Conservation (phyloP, 2,797 vertebrate species). For the Scyliorhinus canicula region DNA sequence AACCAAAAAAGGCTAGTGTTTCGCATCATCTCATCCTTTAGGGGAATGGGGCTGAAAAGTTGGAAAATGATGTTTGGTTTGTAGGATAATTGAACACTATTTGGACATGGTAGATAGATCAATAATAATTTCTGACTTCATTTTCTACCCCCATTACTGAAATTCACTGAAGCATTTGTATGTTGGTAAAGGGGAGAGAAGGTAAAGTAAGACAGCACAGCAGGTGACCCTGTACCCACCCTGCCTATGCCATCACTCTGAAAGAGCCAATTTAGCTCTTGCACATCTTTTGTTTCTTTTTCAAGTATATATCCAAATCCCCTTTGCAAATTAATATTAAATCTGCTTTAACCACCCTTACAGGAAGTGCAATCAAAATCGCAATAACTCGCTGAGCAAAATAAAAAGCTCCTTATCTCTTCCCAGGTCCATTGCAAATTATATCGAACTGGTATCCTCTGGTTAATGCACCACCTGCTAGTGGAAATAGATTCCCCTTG, state of each 20-base stretch:
- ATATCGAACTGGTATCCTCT: neutral
- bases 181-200: neutral
- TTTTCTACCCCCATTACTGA: neutral
- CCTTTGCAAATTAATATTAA: neutral
- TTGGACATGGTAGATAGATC: neutral
- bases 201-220: neutral
- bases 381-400: neutral
- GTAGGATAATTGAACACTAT: neutral
- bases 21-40: neutral
- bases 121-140: neutral
- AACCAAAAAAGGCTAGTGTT: slow-evolving; percentile 12
- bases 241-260: neutral
- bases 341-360: neutral
- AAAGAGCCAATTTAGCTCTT: neutral
- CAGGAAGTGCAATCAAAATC: neutral
- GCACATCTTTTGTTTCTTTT: neutral
- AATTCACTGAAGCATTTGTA: neutral
- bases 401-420: neutral
- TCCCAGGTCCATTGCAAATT: neutral
- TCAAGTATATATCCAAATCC: neutral
- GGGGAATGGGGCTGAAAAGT: neutral
- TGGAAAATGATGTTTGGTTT: neutral
- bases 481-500: neutral
- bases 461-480: neutral
- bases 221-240: neutral